These are phyloP conservation scores for Eudasyphora cyanicolor DNA, from an alignment of 2,888 invertebrate species.

Conservation along the genomic window DNA sequence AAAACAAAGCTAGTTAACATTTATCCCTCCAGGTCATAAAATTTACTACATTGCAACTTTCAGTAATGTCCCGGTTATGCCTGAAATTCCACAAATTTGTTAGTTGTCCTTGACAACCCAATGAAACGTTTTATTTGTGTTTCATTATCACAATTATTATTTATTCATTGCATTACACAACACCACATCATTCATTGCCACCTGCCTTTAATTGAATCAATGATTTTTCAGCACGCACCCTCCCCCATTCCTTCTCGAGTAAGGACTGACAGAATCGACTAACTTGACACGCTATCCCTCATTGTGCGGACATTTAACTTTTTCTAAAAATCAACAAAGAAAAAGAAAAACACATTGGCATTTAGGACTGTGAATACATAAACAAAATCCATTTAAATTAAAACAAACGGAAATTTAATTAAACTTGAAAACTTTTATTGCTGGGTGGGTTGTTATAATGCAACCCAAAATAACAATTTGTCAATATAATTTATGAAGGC, in stretches of 20 bases:
- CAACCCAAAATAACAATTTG: constrained; percentile 13
- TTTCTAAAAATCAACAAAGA: background rate
- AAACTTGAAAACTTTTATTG: constrained; percentile 30
- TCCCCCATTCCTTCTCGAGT: background rate
- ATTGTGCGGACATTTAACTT: background rate
- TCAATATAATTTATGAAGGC: constrained; percentile 1
- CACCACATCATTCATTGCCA: constrained; percentile 29
- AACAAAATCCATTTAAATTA: constrained; percentile 55
- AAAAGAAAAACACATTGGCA: background rate
- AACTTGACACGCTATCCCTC: constrained; percentile 50
- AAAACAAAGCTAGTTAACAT: too few species aligned
- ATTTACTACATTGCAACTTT: background rate
- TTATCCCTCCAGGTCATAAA: too few species aligned
- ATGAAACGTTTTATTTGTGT: constrained; percentile 34
- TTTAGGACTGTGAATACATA: constrained; percentile 40
- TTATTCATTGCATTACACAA: constrained; percentile 3
- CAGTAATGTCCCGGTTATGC: background rate
- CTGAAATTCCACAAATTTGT: background rate
- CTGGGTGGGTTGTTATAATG: background rate
- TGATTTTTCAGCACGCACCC: constrained; percentile 41
- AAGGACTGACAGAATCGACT: background rate
- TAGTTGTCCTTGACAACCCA: constrained; percentile 49
- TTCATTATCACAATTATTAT: constrained; percentile 5
- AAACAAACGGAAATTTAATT: constrained; percentile 49
- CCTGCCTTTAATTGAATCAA: constrained; percentile 61